Conservation (phyloP, 2,888 invertebrate genomes). For the Ophion slaviceki region DNA sequence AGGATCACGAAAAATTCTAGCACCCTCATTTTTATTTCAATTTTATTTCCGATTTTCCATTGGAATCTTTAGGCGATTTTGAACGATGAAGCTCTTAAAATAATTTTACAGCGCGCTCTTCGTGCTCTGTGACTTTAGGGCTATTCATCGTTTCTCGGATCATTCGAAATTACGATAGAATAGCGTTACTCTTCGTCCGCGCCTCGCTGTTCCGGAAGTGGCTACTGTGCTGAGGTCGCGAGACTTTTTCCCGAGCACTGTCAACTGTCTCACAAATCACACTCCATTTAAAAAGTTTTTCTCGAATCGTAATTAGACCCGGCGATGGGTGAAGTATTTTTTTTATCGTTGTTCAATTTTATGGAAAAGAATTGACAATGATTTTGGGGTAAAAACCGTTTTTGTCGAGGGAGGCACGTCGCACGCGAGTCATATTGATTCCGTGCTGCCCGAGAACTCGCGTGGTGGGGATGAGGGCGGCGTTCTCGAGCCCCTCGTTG, state of each 20-base stretch:
- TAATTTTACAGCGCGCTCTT: neutral
- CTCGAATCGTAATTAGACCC: neutral
- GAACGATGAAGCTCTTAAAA: constrained; percentile 7
- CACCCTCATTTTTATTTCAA: constrained; percentile 50
- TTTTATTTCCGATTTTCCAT: constrained; percentile 33
- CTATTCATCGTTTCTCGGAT: constrained; percentile 25
- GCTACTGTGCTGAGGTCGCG: constrained; percentile 57
- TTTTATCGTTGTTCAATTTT: neutral
- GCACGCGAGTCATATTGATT: constrained; percentile 80
- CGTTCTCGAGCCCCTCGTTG: constrained; percentile 38
- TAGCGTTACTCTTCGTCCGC: constrained; percentile 29
- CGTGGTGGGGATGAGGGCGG: constrained; percentile 71
- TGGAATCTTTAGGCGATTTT: constrained; percentile 10
- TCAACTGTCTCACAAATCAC: constrained; percentile 41
- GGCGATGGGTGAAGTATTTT: neutral
- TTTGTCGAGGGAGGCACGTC: constrained; percentile 67
- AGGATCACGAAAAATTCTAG: constrained; percentile 68
- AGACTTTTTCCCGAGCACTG: constrained; percentile 34
- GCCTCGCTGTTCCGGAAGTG: constrained; percentile 19
- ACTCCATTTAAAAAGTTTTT: constrained; percentile 26
- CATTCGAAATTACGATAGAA: constrained; percentile 1
- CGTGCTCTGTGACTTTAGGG: neutral
- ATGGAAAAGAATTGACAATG: neutral
- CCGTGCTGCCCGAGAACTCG: constrained; percentile 67
- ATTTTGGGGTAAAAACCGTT: constrained; percentile 66